A percentile compares a stretch with the other conserved stretches of the same genome.
These are phyloP conservation scores for Sorex maritimensis DNA, from an alignment of 2,797 vertebrate genomes.

Conservation along the genomic window DNA sequence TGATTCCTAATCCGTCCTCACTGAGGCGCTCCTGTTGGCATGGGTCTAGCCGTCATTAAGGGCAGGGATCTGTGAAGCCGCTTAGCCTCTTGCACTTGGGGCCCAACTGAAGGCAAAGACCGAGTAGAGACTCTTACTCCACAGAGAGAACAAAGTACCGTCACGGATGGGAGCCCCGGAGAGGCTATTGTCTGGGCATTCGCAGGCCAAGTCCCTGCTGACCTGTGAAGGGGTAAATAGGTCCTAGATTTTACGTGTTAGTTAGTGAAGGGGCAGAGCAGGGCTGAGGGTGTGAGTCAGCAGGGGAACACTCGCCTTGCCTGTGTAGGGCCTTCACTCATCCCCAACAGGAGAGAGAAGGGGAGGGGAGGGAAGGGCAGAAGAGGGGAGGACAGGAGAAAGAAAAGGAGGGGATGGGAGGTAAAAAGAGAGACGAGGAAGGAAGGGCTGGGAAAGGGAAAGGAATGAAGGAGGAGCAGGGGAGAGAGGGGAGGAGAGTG, in stretches of 20 bases:
- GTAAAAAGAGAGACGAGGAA: no score
- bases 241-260: neutral
- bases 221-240: neutral
- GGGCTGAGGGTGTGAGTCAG: no score
- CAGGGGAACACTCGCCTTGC: no score
- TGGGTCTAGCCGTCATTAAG: neutral
- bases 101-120: neutral
- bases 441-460: no score
- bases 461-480: no score
- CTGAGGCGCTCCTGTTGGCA: neutral
- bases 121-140: neutral
- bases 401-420: no score
- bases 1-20: conserved; percentile 38
- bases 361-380: no score
- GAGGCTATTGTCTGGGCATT: neutral
- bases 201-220: neutral
- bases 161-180: neutral
- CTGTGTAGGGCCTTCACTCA: no score
- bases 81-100: conserved; percentile 38
- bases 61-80: conserved; percentile 55
- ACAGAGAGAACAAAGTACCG: neutral
- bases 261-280: neutral
- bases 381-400: no score
- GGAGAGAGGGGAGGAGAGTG: no score
- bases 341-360: no score